These are phyloP conservation scores for Axinella damicornis DNA, from an alignment of 37 sponge, comb jelly and placozoan species.

Conservation along the genomic window DNA sequence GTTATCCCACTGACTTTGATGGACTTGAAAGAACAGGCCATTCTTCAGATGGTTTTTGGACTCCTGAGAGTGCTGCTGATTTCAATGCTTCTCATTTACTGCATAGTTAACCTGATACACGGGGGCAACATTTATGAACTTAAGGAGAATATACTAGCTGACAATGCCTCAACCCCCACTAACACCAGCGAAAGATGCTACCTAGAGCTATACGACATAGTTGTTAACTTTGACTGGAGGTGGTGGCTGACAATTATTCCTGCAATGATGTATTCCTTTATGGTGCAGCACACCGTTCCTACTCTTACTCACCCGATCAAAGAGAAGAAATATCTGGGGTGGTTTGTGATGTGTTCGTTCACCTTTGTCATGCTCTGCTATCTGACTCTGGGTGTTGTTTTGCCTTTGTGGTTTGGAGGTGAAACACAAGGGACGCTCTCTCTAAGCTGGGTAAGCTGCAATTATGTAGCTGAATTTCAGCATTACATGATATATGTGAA, in stretches of 20 bases:
- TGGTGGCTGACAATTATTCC: constrained; percentile 75
- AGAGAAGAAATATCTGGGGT: constrained; percentile 48
- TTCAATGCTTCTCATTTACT: constrained; percentile 58
- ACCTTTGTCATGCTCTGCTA: constrained; percentile 42
- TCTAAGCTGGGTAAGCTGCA: too few species aligned
- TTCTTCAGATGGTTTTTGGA: constrained; percentile 66
- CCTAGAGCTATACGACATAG: background rate
- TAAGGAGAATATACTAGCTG: too few species aligned
- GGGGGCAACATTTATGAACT: background rate
- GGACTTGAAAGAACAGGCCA: constrained; percentile 78
- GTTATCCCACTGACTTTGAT: constrained; percentile 54
- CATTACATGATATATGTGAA: too few species aligned
- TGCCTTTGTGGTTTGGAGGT: constrained; percentile 61
- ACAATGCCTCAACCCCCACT: background rate
- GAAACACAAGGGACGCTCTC: constrained; percentile 51
- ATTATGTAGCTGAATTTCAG: too few species aligned
- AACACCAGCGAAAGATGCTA: too few species aligned
- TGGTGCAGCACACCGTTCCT: constrained; percentile 74
- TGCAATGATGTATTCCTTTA: constrained; percentile 65
- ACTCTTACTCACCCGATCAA: constrained; percentile 65
- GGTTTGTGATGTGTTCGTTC: constrained; percentile 46
- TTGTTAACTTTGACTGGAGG: constrained; percentile 43
- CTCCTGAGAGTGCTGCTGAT: constrained; percentile 65
- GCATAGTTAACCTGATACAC: constrained; percentile 29
- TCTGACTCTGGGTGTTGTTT: constrained; percentile 62